Evolutionary conservation across 2,797 vertebrate species (phyloP).

Genomic region (Xenentodon cancila): DNA sequence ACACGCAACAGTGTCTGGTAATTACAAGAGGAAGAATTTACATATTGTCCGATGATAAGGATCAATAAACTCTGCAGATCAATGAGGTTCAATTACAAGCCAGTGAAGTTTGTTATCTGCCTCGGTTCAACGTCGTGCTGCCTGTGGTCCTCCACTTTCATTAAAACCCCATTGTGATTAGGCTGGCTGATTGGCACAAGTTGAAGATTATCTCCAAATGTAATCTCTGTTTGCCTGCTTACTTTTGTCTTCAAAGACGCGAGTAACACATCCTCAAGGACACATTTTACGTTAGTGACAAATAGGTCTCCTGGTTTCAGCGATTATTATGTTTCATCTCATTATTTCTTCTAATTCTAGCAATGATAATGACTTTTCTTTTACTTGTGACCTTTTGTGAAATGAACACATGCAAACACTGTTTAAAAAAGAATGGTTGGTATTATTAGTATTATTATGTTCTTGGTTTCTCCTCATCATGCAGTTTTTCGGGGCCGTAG

Average conservation of each 20-base stretch:
- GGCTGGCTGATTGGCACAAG: slow-evolving; percentile 67
- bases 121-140: slow-evolving; percentile 76
- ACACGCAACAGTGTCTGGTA: slow-evolving; percentile 47
- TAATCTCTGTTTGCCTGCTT: slow-evolving; percentile 65
- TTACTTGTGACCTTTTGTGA: slow-evolving; percentile 45
- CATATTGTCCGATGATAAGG: slow-evolving; percentile 79
- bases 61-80: slow-evolving; percentile 77
- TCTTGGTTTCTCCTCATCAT: slow-evolving; percentile 39
- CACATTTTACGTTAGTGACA: slow-evolving; percentile 51
- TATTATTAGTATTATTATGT: slow-evolving; percentile 11
- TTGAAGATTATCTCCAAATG: slow-evolving; percentile 68
- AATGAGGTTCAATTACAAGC: slow-evolving; percentile 82
- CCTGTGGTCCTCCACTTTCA: slow-evolving; percentile 77
- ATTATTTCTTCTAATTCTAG: slow-evolving; percentile 44
- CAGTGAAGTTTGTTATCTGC: slow-evolving; percentile 79
- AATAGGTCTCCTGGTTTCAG: slow-evolving; percentile 18
- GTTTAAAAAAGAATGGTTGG: slow-evolving; percentile 32
- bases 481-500: slow-evolving; percentile 47
- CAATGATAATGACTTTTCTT: slow-evolving; percentile 48
- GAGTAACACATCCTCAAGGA: slow-evolving; percentile 73
- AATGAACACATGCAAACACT: slow-evolving; percentile 30
- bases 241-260: slow-evolving; percentile 72
- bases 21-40: slow-evolving; percentile 63
- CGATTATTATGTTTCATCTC: slow-evolving; percentile 23
- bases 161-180: slow-evolving; percentile 79